Evolutionary conservation across 2,888 invertebrate genomes (phyloP), one percentile per base, ranked within the genome.

Genomic region (Halictus ligatus): DNA sequence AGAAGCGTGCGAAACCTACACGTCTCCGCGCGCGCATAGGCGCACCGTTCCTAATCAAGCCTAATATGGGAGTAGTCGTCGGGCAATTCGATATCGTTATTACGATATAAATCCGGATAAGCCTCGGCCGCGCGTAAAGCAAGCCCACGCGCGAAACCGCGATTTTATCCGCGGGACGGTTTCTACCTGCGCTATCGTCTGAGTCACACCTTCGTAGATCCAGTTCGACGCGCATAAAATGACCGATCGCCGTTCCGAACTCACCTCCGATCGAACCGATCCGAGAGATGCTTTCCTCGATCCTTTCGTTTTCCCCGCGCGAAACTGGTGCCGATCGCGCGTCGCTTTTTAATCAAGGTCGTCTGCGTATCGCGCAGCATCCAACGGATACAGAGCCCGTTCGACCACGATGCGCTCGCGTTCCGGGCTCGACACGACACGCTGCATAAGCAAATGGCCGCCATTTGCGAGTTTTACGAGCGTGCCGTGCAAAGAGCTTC

Each of bases 41-140:
- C 3, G 69, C 50, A 40, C 78, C 40, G 67, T 82, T 75, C 72
- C 72, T 83, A 76, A 76, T 76, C 25, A 67, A 29, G 18, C 21
- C 54, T 54, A 46, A 82, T 8, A 40, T 64, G 46, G 64, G 64
- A 64, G 64, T 81, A 76, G 43, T 29, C 43, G 18, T 15, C 58
- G 7, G 12, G 75, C 12, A 50, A 83, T 72, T 76, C 46, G 72
- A 83, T 83, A 83, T 83, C 67, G 75, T 72, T 72, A 81, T 81
- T 77, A 84, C 67, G 76, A 58, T 77, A 82, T 84, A 83, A 81
- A 77, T 83, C 82, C 25, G 21, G 54, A 54, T 67, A 74, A 74
- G 54, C 54, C 21, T 54, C 3, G 67, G 67, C 46, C 29, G 21
- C 46, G 64, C n/a, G 46, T 67, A 71, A 80, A 67, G 35, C 58